Base-by-base conservation (phyloP, 2,113 vertebrate species). In the Motacilla tschutschensis region DNA sequence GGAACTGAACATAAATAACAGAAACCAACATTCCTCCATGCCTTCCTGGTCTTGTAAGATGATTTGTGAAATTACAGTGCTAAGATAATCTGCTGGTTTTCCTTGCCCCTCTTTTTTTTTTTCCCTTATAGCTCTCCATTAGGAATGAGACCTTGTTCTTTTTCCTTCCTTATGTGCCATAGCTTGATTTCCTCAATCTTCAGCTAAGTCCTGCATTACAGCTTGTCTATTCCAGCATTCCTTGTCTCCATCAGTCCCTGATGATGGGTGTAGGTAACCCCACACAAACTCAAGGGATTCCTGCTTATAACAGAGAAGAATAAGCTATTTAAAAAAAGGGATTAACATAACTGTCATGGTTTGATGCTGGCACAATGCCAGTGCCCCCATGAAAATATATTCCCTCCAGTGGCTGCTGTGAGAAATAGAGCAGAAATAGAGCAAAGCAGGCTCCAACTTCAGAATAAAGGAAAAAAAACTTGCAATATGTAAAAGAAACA, bases 61-160 rank as follows among this genome's bases (percentile, higher is more conserved):
- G 50, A 24, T 47, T 58, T 53, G 29, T 85, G 62, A 73, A 57
- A 48, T 29, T 55, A 24, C 12, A 17, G 25, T 53, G 36, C n/a
- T 62, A 40, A 67, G 26, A 55, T 66, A 38, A 53, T 33, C 24
- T 79, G 33, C 19, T 67, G 28, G 5, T 48, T 81, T 79, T 46
- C 41, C 35, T 38, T 14, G 4, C 4, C 5, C 3, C 1, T 5
- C 2, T 1, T 14, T 48, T 31, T 17, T 17, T 43, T 11, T 3
- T 18, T 38, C 28, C 35, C n/a, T 62, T 15, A 14, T 41, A 85
- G 24, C 18, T 71, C 36, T 86, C 29, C 20, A 18, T 0, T 76
- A 40, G 47, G 50, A 76, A 53, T 16, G 11, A 3, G 25, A 26
- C 12, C 12, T 67, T 51, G 19, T 55, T 41, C 17, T 77, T 92